Conservation (phyloP, 2,797 vertebrate species). For the Kryptopterus vitreolus region DNA sequence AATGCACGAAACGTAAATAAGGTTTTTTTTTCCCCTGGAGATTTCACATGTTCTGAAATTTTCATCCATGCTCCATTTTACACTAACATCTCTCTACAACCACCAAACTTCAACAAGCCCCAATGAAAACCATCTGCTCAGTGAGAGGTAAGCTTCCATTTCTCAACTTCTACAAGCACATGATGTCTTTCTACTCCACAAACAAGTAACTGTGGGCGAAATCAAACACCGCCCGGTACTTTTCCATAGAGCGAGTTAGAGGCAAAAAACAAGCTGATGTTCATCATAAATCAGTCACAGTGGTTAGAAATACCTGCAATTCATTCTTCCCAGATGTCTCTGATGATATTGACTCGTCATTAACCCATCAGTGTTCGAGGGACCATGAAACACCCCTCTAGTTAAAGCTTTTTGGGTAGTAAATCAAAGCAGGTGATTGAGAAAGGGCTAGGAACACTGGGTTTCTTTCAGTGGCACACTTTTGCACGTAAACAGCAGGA, state of each 20-base stretch:
- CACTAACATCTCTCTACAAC: no score
- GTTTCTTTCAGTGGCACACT: conserved; percentile 35
- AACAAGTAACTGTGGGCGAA: not conserved
- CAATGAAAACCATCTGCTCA: not conserved
- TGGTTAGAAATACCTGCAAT: conserved; percentile 37
- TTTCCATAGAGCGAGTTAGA: conserved; percentile 51
- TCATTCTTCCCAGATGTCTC: conserved; percentile 6
- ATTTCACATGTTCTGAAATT: no score
- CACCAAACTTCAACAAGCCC: not conserved
- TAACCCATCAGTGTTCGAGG: conserved; percentile 42
- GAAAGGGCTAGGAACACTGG: conserved; percentile 17
- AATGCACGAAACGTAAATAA: no score
- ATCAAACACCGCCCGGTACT: conserved; percentile 25
- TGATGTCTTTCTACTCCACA: conserved; percentile 13
- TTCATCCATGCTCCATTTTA: not conserved
- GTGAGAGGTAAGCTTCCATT: not conserved
- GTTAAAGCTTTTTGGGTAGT: conserved; percentile 16
- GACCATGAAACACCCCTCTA: conserved; percentile 23
- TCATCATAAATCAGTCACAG: conserved; percentile 57
- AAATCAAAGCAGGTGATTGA: conserved; percentile 12
- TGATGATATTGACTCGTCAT: conserved; percentile 44
- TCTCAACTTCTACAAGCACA: not conserved
- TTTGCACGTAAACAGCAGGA: conserved; percentile 58
- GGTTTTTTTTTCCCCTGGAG: no score
- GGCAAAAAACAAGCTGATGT: conserved; percentile 55